Evolutionary conservation across 1,140 invertebrate species (phyloP).

Genomic region (Linepithema humile): DNA sequence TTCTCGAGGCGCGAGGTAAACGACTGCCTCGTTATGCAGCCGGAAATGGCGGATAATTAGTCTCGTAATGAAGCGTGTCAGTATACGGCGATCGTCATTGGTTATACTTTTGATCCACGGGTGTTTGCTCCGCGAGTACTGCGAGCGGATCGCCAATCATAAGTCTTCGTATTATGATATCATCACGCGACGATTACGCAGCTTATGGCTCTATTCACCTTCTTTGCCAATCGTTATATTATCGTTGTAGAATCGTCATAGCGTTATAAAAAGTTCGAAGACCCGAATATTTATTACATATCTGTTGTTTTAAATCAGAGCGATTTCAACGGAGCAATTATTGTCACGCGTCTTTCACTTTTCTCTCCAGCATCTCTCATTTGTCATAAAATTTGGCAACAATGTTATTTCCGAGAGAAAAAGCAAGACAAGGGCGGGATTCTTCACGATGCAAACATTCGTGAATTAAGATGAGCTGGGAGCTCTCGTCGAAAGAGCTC

Average conservation of each 20-base stretch:
- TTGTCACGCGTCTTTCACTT: not conserved
- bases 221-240: no score
- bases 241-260: no score
- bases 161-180: no score
- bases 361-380: not conserved
- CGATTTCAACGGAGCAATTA: no score
- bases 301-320: not conserved
- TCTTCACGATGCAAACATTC: not conserved
- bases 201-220: not conserved
- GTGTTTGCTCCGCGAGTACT: not conserved
- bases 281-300: not conserved
- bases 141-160: not conserved
- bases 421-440: not conserved
- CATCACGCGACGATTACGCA: not conserved
- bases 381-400: not conserved
- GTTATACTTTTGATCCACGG: not conserved
- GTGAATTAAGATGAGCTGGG: constrained; percentile 3
- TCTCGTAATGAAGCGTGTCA: constrained; percentile 48
- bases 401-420: not conserved
- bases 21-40: constrained; percentile 27
- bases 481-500: not conserved
- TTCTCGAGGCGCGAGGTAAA: constrained; percentile 43
- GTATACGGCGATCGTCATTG: constrained; percentile 25
- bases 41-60: constrained; percentile 38
- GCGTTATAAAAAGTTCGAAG: not conserved